These are phyloP conservation scores for Microctonus hyperodae DNA, from an alignment of 2,888 invertebrate genomes.

Conservation along the genomic window DNA sequence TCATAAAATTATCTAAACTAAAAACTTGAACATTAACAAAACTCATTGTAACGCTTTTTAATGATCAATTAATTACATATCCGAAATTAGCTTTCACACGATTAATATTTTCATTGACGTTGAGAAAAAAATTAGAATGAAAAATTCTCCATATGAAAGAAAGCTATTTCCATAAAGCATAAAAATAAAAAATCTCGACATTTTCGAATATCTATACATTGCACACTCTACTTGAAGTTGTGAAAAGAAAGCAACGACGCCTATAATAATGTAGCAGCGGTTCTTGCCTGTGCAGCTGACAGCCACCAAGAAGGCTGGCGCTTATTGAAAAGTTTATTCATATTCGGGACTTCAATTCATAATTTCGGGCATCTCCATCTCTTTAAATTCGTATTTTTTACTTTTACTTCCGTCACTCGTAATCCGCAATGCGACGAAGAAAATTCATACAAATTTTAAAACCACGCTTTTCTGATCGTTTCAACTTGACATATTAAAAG, in stretches of 20 bases:
- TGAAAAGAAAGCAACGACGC: background rate
- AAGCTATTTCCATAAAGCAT: constrained; percentile 29
- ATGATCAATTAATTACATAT: too few relatives aligned
- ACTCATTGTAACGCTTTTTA: too few relatives aligned
- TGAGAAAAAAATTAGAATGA: too few relatives aligned
- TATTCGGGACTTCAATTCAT: constrained; percentile 41
- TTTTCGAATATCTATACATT: background rate
- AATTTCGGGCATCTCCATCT: constrained; percentile 37
- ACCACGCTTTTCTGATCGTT: too few relatives aligned
- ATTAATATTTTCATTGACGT: too few relatives aligned
- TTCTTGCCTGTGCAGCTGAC: constrained; percentile 7
- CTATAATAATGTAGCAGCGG: constrained; percentile 26
- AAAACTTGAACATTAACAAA: too few relatives aligned
- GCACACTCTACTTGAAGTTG: background rate
- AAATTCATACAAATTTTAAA: background rate
- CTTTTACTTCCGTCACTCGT: background rate
- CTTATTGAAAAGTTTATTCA: constrained; percentile 50
- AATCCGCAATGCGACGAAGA: background rate
- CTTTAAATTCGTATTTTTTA: constrained; percentile 19
- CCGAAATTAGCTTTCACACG: too few relatives aligned
- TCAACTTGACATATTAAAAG: too few relatives aligned
- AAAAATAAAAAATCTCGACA: too few relatives aligned
- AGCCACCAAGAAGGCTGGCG: constrained; percentile 29
- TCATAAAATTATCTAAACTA: too few relatives aligned
- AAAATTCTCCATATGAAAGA: too few relatives aligned